Conservation (phyloP, 2,113 vertebrate genomes). For the Puma concolor region DNA sequence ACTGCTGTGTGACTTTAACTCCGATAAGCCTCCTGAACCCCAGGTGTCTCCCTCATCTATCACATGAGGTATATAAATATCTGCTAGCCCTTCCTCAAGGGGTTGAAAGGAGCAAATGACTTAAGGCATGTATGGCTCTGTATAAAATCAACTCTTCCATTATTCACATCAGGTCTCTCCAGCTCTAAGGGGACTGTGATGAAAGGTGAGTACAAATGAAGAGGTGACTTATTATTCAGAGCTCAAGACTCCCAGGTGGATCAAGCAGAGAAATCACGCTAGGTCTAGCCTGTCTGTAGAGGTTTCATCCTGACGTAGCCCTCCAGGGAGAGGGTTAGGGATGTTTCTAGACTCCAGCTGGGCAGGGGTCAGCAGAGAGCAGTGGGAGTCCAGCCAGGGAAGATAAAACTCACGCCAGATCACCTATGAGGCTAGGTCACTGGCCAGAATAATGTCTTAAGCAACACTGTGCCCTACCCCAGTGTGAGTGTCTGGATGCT, state of each 20-base stretch:
- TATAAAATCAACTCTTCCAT: neutral
- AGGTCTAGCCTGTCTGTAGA: neutral
- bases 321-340: neutral
- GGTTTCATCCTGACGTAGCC: constrained; percentile 18
- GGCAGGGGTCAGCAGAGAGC: constrained; percentile 15
- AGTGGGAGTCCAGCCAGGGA: neutral
- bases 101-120: neutral
- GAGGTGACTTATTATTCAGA: constrained; percentile 43
- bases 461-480: neutral
- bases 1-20: neutral
- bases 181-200: neutral
- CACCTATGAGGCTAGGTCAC: neutral
- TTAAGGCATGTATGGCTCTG: neutral
- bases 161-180: neutral
- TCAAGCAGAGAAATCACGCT: neutral
- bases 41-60: neutral
- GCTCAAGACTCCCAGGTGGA: neutral
- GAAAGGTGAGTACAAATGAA: constrained; percentile 31
- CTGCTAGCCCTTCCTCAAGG: neutral
- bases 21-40: neutral
- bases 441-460: neutral
- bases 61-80: neutral
- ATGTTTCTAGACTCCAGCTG: neutral
- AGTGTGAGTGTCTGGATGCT: neutral
- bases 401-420: neutral